Conservation (phyloP, 2,797 vertebrate species). For the Falco columbarius region DNA sequence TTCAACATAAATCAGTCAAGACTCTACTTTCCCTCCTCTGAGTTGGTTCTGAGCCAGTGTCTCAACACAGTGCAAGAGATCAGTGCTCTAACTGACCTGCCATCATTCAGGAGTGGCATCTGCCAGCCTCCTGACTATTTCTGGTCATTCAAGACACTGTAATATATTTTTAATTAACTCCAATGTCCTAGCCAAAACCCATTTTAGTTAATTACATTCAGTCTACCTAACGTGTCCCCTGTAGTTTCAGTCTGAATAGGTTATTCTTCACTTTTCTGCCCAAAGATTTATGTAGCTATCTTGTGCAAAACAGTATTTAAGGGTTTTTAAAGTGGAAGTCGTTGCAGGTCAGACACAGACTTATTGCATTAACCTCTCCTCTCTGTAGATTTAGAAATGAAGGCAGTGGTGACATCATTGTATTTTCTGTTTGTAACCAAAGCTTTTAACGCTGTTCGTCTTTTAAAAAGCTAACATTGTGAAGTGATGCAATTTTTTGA, state of each 20-base stretch:
- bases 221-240: neutral
- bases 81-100: neutral
- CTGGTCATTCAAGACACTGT: neutral
- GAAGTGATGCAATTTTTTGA: conserved; percentile 3
- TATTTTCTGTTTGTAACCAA: neutral
- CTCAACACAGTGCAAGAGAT: neutral
- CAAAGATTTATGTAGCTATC: conserved; percentile 6
- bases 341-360: neutral
- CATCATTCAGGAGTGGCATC: neutral
- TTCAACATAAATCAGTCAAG: neutral
- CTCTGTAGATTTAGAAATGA: neutral
- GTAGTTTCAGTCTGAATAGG: neutral
- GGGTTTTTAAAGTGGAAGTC: neutral
- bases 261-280: neutral
- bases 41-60: neutral
- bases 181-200: neutral
- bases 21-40: neutral
- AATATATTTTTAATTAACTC: conserved; percentile 5
- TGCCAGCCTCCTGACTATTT: neutral
- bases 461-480: neutral
- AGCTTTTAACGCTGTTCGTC: neutral
- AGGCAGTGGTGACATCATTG: neutral
- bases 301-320: neutral
- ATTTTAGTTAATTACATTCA: conserved; percentile 22
- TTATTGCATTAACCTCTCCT: neutral